Base-by-base conservation (phyloP, 2,888 invertebrate species). In the Aphidoletes aphidimyza region DNA sequence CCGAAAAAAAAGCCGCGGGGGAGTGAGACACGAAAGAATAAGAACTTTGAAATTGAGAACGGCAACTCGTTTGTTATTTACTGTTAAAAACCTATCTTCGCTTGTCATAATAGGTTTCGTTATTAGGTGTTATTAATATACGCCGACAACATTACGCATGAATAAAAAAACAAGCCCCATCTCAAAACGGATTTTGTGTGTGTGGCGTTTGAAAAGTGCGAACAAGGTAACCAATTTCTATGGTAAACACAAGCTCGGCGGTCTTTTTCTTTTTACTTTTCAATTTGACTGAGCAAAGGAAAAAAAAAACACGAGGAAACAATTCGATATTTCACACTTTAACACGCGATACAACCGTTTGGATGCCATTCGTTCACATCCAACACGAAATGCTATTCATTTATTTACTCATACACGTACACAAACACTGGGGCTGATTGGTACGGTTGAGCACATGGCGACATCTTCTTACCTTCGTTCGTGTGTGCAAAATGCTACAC, bases 51-150 rank as follows among this genome's bases (percentile, higher is more conserved):
- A 69, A 69, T 69, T 69, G 69, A 26, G 69, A 69, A 30, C 14
- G 69, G 69, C 69, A 69, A 69, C 69, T 69, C 69, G 69, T 69
- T 69, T 30, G 34, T 54, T n/a, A 54, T 22, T 54, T 22, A 26
- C 22, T 54, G 54, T 26, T 22, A 54, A n/a, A 42, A 54, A 26
- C 54, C 54, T 6, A 54, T 54, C 22, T 69, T 69, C 11, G 69
- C 11, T 69, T 69, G 69, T 69, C 69, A 30, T 69, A 69, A 69
- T 69, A 69, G 30, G 69, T 69, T 69, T 69, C 69, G 69, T 69
- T 69, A 69, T 69, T 69, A 69, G 69, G 69, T 69, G 69, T 69
- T 69, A 69, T 69, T 69, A 69, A 69, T 69, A 69, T 69, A 69
- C 30, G 30, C 34, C 9, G 22, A 22, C 54, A 30, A 69, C 26